These are phyloP conservation scores for Orthonyx spaldingii DNA, from an alignment of 2,113 vertebrate genomes.

Conservation along the genomic window DNA sequence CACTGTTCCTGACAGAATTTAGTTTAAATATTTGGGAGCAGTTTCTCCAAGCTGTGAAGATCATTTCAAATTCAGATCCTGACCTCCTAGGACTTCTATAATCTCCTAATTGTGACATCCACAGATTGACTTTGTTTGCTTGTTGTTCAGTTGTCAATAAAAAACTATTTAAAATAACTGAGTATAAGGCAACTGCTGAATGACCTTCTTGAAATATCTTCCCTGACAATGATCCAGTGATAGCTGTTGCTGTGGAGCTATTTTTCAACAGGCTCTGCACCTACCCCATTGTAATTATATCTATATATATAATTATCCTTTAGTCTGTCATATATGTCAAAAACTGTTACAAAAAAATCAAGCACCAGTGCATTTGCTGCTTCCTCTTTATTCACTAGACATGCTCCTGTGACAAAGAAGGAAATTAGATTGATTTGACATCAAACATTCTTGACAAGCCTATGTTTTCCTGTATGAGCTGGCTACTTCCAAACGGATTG, in stretches of 20 bases:
- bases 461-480: not conserved
- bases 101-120: not conserved
- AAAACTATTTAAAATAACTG: not conserved
- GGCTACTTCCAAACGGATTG: conserved; percentile 16
- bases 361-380: not conserved
- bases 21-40: not conserved
- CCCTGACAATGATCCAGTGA: not conserved
- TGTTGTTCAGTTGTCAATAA: not conserved
- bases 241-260: not conserved
- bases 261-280: not conserved
- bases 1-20: not conserved
- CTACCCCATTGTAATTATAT: not conserved
- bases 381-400: conserved; percentile 13
- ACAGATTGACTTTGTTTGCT: not conserved
- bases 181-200: not conserved
- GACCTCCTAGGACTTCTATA: not conserved
- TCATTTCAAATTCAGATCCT: not conserved
- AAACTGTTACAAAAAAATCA: not conserved
- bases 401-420: not conserved
- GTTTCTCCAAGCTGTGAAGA: not conserved
- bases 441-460: not conserved
- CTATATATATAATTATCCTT: too few relatives aligned
- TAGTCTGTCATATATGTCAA: conserved; percentile 22
- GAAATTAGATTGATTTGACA: conserved; percentile 27
- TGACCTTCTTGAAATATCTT: not conserved